Evolutionary conservation across 2,113 vertebrate species (phyloP).

Genomic region (Cheilinus undulatus): DNA sequence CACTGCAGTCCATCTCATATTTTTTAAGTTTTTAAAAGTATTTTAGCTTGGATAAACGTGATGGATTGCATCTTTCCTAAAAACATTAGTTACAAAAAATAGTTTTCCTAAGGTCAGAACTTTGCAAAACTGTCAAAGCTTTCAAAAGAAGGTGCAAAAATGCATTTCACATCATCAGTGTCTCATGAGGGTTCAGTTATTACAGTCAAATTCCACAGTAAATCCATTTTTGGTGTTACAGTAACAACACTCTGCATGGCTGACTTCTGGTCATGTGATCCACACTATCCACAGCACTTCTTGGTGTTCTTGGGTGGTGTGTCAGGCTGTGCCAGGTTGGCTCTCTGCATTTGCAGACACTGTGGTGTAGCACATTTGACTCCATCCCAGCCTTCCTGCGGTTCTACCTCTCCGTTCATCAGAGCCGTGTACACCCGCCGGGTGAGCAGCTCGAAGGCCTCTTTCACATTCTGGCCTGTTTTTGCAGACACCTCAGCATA

Average conservation of each 20-base stretch:
- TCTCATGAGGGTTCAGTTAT: neutral
- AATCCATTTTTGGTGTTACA: slow-evolving; percentile 6
- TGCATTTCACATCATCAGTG: neutral
- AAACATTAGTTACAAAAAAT: slow-evolving; percentile 1
- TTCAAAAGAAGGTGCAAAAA: slow-evolving; percentile 14
- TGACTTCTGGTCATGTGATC: too few species aligned
- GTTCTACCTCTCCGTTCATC: slow-evolving; percentile 70
- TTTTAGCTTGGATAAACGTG: neutral
- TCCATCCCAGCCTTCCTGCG: slow-evolving; percentile 83
- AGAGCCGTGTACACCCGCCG: slow-evolving; percentile 81
- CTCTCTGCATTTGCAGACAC: slow-evolving; percentile 48
- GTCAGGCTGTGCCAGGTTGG: neutral
- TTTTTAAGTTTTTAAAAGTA: neutral
- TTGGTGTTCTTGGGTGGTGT: slow-evolving; percentile 9
- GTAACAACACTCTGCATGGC: neutral
- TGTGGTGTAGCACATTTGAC: slow-evolving; percentile 81
- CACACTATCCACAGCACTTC: slow-evolving; percentile 74
- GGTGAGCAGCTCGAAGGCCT: slow-evolving; percentile 82
- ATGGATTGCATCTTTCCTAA: neutral
- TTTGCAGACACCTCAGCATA: slow-evolving; percentile 88
- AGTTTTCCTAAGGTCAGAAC: neutral
- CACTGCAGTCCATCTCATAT: neutral
- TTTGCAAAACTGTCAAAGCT: neutral
- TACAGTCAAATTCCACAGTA: neutral
- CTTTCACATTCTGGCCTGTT: slow-evolving; percentile 80